These are phyloP conservation scores for Agonopterix subpropinquella DNA, from an alignment of 2,888 invertebrate species.

Conservation along the genomic window DNA sequence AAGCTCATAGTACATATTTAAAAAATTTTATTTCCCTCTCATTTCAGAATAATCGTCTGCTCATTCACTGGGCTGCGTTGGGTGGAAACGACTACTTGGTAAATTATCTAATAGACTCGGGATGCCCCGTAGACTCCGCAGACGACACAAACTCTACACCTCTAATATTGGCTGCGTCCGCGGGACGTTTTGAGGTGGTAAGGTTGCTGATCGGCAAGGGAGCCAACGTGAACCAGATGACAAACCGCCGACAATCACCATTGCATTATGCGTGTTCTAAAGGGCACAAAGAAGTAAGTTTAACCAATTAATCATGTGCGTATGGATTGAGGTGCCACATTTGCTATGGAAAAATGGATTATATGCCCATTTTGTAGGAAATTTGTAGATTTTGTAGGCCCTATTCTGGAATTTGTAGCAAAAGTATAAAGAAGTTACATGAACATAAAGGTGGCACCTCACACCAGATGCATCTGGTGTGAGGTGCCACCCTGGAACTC, in stretches of 20 bases:
- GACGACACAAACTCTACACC: constrained; percentile 89
- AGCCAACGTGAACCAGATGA: constrained; percentile 84
- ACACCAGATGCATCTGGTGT: too few relatives aligned
- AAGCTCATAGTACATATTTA: too few relatives aligned
- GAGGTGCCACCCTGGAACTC: too few relatives aligned
- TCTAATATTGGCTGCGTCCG: constrained; percentile 86
- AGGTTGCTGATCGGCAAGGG: constrained; percentile 79
- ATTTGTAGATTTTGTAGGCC: too few relatives aligned
- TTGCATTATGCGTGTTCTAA: constrained; percentile 92
- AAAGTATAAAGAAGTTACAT: too few relatives aligned
- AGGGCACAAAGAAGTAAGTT: constrained; percentile 80
- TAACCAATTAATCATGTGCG: background rate
- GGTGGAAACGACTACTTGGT: constrained; percentile 86
- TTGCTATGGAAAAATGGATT: too few relatives aligned
- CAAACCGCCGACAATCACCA: constrained; percentile 84
- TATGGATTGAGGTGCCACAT: too few relatives aligned
- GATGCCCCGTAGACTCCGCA: constrained; percentile 79
- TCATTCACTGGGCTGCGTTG: constrained; percentile 88
- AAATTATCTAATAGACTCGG: constrained; percentile 78
- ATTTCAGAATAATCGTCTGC: constrained; percentile 81
- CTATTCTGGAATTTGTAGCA: too few relatives aligned
- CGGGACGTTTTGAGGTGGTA: constrained; percentile 82
- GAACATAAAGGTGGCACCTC: too few relatives aligned
- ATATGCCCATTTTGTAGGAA: too few relatives aligned
- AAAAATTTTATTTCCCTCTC: background rate